Evolutionary conservation across 2,113 vertebrate genomes (phyloP).

Genomic region (Apus apus): DNA sequence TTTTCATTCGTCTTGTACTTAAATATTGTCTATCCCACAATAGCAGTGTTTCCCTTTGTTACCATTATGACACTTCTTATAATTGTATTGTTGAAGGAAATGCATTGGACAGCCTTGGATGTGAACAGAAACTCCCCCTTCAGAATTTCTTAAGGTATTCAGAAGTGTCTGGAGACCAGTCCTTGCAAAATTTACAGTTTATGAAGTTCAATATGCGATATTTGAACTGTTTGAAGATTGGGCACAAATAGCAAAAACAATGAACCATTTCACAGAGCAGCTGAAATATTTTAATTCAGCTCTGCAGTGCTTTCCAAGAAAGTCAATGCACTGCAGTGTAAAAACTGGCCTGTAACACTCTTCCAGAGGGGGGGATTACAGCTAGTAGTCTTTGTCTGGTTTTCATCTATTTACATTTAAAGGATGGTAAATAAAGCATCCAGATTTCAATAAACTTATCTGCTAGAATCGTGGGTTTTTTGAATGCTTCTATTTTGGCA

Average conservation of each 20-base stretch:
- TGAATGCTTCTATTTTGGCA: neutral
- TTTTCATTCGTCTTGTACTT: neutral
- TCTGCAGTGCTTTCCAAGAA: conserved; percentile 66
- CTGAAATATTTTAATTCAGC: conserved; percentile 65
- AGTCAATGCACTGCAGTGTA: conserved; percentile 66
- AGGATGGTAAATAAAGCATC: neutral
- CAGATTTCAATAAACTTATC: neutral
- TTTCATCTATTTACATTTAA: conserved; percentile 23
- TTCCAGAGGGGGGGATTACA: conserved; percentile 41
- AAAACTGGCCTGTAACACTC: conserved; percentile 60
- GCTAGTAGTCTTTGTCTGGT: conserved; percentile 5
- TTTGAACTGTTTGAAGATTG: neutral
- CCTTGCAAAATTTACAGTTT: neutral
- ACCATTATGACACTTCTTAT: neutral
- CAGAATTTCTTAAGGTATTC: neutral
- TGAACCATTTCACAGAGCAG: conserved; percentile 42
- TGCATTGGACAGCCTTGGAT: neutral
- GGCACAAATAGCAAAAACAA: neutral
- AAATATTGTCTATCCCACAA: neutral
- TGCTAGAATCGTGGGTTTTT: neutral
- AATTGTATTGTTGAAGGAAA: neutral
- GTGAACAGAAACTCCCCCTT: neutral
- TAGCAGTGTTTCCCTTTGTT: conserved; percentile 6
- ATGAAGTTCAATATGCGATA: neutral
- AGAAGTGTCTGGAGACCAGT: neutral